Evolutionary conservation across 2,113 vertebrate genomes (phyloP).

Genomic region (Passer domesticus): DNA sequence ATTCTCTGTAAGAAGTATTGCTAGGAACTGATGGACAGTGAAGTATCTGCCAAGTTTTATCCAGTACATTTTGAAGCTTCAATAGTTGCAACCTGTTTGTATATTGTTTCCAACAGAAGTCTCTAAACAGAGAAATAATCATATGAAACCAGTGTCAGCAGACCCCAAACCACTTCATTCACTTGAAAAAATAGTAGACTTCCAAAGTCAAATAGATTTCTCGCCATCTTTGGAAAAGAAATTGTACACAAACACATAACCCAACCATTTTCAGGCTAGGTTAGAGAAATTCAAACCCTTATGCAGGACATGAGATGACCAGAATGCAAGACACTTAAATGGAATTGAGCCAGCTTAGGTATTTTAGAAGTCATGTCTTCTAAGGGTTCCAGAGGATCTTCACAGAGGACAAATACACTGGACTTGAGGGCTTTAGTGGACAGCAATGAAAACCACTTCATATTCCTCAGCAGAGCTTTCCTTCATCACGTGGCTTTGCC

Average conservation of each 20-base stretch:
- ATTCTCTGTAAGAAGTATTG: neutral
- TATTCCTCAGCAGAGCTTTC: neutral
- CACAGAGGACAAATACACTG: neutral
- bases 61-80: neutral
- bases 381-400: neutral
- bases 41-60: neutral
- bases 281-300: neutral
- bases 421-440: neutral
- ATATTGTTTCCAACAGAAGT: neutral
- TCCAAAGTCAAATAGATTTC: neutral
- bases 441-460: fast-evolving
- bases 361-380: neutral
- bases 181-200: neutral
- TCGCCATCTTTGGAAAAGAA: neutral
- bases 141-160: neutral
- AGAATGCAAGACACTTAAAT: neutral
- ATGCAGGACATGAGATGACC: neutral
- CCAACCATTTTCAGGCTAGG: neutral
- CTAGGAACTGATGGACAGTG: neutral
- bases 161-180: neutral
- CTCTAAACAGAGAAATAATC: neutral
- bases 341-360: neutral
- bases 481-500: fast-evolving
- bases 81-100: neutral
- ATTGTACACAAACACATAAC: neutral